Conservation (phyloP, 2,113 vertebrate genomes). For the Syrrhaptes paradoxus region DNA sequence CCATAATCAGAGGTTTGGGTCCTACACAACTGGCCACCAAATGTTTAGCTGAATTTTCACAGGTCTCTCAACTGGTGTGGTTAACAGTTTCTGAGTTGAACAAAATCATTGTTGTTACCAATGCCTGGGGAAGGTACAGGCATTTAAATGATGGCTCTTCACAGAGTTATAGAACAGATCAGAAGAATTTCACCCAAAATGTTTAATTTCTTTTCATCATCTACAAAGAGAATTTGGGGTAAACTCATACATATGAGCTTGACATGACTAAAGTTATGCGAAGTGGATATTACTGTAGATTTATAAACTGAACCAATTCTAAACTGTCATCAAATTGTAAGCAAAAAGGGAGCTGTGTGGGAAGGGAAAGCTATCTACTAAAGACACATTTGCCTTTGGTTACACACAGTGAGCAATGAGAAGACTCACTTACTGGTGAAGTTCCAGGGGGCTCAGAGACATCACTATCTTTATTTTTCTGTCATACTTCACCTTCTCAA, state of each 20-base stretch:
- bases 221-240: not conserved
- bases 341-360: not conserved
- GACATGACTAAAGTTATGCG: not conserved
- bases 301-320: not conserved
- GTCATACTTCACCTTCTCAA: not conserved
- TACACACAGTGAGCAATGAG: not conserved
- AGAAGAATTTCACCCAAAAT: not conserved
- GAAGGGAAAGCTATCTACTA: not conserved
- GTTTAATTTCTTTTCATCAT: not conserved
- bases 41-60: not conserved
- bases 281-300: not conserved
- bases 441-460: not conserved
- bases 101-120: not conserved
- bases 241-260: not conserved
- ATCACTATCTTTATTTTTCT: not conserved
- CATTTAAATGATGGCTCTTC: not conserved
- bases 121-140: not conserved
- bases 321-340: not conserved
- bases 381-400: not conserved
- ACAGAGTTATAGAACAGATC: not conserved
- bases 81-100: not conserved
- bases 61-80: not conserved
- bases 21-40: not conserved
- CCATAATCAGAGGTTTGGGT: not conserved
- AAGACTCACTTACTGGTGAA: not conserved